Conservation (phyloP, 2,113 vertebrate species). For the Orthochromis indermauri region DNA sequence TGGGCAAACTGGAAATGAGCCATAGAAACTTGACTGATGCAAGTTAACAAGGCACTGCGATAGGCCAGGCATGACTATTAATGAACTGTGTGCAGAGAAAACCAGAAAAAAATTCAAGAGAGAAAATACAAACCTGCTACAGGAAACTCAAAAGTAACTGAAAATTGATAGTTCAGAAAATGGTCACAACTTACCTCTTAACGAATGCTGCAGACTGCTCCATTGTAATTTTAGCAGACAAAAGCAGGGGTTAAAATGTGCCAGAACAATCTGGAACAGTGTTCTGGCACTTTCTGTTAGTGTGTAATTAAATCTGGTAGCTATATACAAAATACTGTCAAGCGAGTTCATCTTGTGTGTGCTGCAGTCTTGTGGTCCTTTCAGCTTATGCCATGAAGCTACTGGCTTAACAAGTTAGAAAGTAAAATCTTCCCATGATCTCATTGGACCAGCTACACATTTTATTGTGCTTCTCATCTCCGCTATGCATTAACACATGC, state of each 20-base stretch:
- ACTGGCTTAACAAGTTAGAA: background rate
- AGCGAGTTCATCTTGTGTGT: background rate
- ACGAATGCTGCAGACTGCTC: background rate
- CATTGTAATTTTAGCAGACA: background rate
- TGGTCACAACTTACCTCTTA: background rate
- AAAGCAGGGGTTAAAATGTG: background rate
- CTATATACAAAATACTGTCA: background rate
- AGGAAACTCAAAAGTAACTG: background rate
- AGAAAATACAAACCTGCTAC: background rate
- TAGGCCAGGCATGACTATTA: background rate
- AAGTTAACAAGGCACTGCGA: background rate
- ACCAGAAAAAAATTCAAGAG: background rate
- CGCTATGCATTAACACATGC: background rate
- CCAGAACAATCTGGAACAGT: background rate
- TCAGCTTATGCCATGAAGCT: background rate
- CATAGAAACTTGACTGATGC: background rate
- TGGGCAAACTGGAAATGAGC: background rate
- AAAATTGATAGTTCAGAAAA: background rate
- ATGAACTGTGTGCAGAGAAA: background rate
- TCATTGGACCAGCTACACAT: background rate
- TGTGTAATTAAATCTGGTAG: background rate
- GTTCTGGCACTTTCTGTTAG: background rate
- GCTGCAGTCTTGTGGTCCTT: background rate
- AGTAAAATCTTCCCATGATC: background rate
- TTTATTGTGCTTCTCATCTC: background rate